Evolutionary conservation across 2,113 vertebrate species (phyloP), one percentile per base, ranked within the genome.

Genomic region (Semicossyphus pulcher): DNA sequence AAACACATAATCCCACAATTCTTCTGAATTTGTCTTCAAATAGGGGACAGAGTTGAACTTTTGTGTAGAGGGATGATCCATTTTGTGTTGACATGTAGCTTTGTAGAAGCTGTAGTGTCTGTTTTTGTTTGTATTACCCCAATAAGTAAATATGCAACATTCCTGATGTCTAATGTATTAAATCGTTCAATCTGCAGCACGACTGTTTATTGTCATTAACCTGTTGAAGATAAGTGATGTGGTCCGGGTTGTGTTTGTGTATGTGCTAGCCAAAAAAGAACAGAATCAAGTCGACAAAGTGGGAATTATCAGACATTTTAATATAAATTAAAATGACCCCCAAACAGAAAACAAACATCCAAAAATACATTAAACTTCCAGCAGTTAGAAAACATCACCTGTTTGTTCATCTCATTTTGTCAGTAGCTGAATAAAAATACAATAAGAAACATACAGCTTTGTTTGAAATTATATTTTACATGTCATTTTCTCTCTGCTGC

Each of bases 371-470:
- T 64, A 78, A 86, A 93, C 71, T 81, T 91, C 78, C 88, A 92
- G 89, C 83, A 88, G 81, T 91, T 92, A 91, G 77, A 91, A 92
- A 92, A 89, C 84, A 64, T 83, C 51, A 86, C 64, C 60, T 75
- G 75, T 88, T 89, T 87, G 80, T 88, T 90, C 66, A 68, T 78
- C 65, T 82, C 61, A 79, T 45, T 84, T 91, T 79, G 68, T 92
- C 86, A 87, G 84, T 84, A 85, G 86, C 61, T 70, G 86, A 91
- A 92, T 89, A 92, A 92, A 94, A 92, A 90, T 89, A 88, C 78
- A 81, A 71, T 83, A 87, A 76, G 73, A 93, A 90, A 89, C 81
- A 11, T 78, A 90, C 82, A 83, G 63, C 74, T 83, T 80, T 86
- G 72, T 88, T 80, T 84, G 71, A 83, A 80, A 78, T 72, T 18